Evolutionary conservation across 2,888 invertebrate genomes (phyloP).

Genomic region (Hermodice carunculata): DNA sequence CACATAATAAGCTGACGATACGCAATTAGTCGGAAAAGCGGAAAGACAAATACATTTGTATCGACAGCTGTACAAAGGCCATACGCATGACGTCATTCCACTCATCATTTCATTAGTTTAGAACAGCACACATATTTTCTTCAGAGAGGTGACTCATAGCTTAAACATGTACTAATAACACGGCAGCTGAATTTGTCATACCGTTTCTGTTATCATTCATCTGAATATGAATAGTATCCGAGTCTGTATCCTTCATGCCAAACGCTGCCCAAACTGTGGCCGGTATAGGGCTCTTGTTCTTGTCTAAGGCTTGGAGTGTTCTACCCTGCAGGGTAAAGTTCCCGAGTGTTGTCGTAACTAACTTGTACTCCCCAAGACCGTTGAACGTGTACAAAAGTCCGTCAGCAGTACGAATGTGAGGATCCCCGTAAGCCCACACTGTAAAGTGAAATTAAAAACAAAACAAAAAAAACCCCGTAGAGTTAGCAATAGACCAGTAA

Average conservation of each 20-base stretch:
- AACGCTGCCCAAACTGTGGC: conserved; percentile 21
- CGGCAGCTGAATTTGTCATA: too few species aligned
- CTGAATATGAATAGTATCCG: neutral
- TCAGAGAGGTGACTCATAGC: too few species aligned
- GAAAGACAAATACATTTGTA: too few species aligned
- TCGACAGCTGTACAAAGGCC: too few species aligned
- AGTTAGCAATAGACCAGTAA: too few species aligned
- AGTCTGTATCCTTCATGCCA: conserved; percentile 12
- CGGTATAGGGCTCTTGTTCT: neutral
- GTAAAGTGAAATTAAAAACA: neutral
- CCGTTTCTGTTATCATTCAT: conserved; percentile 6
- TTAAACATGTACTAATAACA: too few species aligned
- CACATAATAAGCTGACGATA: too few species aligned
- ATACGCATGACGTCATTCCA: too few species aligned
- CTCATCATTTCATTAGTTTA: too few species aligned
- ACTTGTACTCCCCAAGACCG: conserved; percentile 41
- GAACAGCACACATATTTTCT: too few species aligned
- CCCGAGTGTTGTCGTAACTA: conserved; percentile 13
- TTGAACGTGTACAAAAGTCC: conserved; percentile 41
- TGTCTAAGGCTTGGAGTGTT: conserved; percentile 7
- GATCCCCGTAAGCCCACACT: conserved; percentile 37
- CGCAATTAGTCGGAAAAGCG: too few species aligned
- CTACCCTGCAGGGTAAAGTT: conserved; percentile 16
- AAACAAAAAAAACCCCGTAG: neutral
- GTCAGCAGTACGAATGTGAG: conserved; percentile 40